Percentiles rank a stretch among this genome's conserved stretches.
Evolutionary conservation across 64 coral and sea anemone genomes (phyloP).

Genomic region (Catalaphyllia jardinei): DNA sequence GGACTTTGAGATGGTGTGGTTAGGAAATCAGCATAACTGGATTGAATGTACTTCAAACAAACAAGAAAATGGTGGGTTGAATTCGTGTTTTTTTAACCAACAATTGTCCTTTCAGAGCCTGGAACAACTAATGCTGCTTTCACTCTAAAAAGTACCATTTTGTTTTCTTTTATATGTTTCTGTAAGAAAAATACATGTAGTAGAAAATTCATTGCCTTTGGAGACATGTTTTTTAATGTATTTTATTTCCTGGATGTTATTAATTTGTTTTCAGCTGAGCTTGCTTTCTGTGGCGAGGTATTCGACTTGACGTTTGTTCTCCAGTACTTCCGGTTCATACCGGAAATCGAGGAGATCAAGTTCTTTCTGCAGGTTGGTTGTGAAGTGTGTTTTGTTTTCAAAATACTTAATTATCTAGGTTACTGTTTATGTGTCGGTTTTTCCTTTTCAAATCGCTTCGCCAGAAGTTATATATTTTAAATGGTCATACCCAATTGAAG

Average conservation of each 20-base stretch:
- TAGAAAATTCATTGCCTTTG: no score
- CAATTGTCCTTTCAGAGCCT: no score
- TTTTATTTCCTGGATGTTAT: background rate
- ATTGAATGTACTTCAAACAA: conserved; percentile 84
- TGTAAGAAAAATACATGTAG: no score
- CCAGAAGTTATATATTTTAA: no score
- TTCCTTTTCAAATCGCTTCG: no score
- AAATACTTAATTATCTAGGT: no score
- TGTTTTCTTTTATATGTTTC: no score
- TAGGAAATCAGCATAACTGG: conserved; percentile 95
- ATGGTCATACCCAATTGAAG: no score
- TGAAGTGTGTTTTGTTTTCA: background rate
- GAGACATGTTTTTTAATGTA: background rate
- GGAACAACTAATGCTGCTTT: no score
- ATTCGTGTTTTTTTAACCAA: background rate
- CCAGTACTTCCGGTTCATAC: conserved; percentile 82
- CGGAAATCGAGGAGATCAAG: conserved; percentile 99
- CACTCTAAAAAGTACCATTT: no score
- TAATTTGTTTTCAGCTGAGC: conserved; percentile 77
- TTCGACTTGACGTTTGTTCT: conserved; percentile 93
- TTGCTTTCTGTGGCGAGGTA: conserved; percentile 95
- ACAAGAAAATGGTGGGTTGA: conserved; percentile 80
- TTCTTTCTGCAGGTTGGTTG: conserved; percentile 88
- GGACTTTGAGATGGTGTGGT: conserved; percentile 99
- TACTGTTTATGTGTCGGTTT: no score